Evolutionary conservation across 2,888 invertebrate species (phyloP), one percentile per base, ranked within the genome.

Genomic region (Campoletis raptor): DNA sequence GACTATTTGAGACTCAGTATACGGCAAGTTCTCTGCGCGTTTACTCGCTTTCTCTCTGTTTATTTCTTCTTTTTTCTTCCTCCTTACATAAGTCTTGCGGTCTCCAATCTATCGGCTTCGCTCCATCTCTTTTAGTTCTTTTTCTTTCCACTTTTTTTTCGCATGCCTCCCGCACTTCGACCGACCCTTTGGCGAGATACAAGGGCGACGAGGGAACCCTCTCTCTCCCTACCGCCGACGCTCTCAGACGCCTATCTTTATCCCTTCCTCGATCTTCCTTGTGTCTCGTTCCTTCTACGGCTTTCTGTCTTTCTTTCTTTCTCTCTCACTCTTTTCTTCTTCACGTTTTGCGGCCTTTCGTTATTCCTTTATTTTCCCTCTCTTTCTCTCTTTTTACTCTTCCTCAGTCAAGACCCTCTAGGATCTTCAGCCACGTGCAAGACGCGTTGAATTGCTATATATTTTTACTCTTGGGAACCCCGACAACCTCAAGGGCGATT

Each of bases 11-110:
- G 61, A 67, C 57, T 69, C 48, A 24, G 61, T 52, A 70, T 76
- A 76, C 66, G 77, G 76, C 42, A 83, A 86, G 70, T 83, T 85
- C 83, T 74, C 37, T 48, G 77, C 77, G 76, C 88, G 73, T 72
- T 87, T 88, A 83, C 73, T 79, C 81, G 61, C 83, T 86, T 9
- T 54, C 12, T 40, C 74, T 70, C 48, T 57, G 61, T 61, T 15
- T 30, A 12, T 74, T 48, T 67, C 42, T 21, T 66, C 42, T 37
- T 37, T 48, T 70, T 69, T 57, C 64, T 54, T 69, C 61, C 70
- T 82, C 61, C 88, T 83, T 85, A 85, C 81, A 78, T 85, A 86
- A 82, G 80, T 83, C 83, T 82, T 81, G 70, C 76, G 80, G 81
- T 82, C 84, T 81, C 86, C 78, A 76, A 81, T 86, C 86, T 80